These are phyloP conservation scores for Rhagonycha lutea DNA, from an alignment of 2,888 invertebrate genomes.

Conservation along the genomic window DNA sequence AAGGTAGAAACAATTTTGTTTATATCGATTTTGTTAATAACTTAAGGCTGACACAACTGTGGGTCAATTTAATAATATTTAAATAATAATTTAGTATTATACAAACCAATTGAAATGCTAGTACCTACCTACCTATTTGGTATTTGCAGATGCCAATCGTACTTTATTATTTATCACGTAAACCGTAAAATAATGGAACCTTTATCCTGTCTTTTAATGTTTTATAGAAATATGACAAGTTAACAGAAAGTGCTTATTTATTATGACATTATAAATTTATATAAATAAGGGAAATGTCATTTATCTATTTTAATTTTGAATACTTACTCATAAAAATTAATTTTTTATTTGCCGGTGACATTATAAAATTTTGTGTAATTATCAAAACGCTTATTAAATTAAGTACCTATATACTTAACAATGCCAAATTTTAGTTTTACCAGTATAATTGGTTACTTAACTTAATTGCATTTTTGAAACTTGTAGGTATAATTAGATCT, in stretches of 20 bases:
- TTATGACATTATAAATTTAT: not conserved
- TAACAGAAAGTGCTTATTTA: not conserved
- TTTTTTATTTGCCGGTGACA: not conserved
- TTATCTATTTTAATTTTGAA: not conserved
- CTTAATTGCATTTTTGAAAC: not conserved
- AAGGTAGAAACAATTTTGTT: no score
- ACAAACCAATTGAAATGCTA: not conserved
- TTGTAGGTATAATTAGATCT: not conserved
- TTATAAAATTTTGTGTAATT: not conserved
- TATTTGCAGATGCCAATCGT: not conserved
- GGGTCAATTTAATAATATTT: not conserved
- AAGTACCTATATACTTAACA: no score
- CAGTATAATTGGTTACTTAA: not conserved
- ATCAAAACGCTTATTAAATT: not conserved
- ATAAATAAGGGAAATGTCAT: not conserved
- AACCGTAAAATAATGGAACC: not conserved
- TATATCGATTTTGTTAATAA: no score
- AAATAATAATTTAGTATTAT: not conserved
- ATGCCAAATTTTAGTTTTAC: not conserved
- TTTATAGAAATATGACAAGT: not conserved
- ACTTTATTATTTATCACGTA: not conserved
- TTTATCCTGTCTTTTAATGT: not conserved
- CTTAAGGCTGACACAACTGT: no score
- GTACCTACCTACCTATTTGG: not conserved
- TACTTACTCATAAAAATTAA: not conserved